phyloP scores from a whole-genome alignment of 1,140 invertebrate species.

The Drosophila sproati region DNA sequence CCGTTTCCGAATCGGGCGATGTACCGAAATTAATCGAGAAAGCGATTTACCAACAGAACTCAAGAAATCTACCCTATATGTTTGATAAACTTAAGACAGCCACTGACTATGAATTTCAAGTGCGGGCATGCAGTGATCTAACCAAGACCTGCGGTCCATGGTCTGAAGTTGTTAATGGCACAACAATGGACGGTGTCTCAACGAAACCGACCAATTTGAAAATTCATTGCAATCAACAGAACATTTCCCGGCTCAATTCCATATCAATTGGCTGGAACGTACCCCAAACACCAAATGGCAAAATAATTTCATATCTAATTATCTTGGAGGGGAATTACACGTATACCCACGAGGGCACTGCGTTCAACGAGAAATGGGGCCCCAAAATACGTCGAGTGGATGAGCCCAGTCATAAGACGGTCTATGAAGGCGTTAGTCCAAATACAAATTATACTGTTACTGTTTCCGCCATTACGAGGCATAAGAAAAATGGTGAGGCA shows the following conservation, averaged over 20 bases:
- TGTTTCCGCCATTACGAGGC: conserved; percentile 90
- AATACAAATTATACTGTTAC: conserved; percentile 92
- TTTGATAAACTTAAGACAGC: conserved; percentile 91
- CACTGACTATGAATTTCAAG: conserved; percentile 91
- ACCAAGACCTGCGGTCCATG: conserved; percentile 90
- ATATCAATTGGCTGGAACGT: conserved; percentile 89
- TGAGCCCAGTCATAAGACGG: conserved; percentile 79
- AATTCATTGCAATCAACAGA: conserved; percentile 88
- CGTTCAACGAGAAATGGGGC: conserved; percentile 86
- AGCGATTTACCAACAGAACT: conserved; percentile 88
- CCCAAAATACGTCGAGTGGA: conserved; percentile 87
- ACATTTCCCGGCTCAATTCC: conserved; percentile 87
- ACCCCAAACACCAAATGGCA: conserved; percentile 90
- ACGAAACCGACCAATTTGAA: conserved; percentile 86
- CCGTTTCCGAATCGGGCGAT: conserved; percentile 87
- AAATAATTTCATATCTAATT: conserved; percentile 87
- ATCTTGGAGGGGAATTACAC: conserved; percentile 87
- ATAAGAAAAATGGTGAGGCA: conserved; percentile 88
- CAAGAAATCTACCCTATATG: conserved; percentile 89
- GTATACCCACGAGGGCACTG: conserved; percentile 86
- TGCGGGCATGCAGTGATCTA: conserved; percentile 91
- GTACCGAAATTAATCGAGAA: conserved; percentile 86
- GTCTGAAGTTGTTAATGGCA: conserved; percentile 90
- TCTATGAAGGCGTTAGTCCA: conserved; percentile 86
- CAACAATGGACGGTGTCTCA: conserved; percentile 91